phyloP scores from a whole-genome alignment of 1,140 invertebrate species.

The Drosophila nannoptera region DNA sequence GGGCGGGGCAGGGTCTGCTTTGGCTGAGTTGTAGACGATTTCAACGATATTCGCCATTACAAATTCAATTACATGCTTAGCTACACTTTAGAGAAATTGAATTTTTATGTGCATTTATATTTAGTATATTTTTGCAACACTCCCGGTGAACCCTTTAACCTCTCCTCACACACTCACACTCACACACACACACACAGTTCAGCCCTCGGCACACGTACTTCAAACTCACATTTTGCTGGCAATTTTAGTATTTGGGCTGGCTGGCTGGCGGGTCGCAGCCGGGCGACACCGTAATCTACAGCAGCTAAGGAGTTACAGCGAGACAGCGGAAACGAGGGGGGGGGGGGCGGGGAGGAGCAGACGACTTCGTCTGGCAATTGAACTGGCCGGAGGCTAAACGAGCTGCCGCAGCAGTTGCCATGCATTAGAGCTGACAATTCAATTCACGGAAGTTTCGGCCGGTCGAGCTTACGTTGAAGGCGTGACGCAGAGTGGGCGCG shows the following conservation, averaged over 20 bases:
- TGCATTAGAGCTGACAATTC: constrained; percentile 25
- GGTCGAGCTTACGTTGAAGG: neutral
- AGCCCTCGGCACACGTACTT: constrained; percentile 20
- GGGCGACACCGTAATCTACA: constrained; percentile 65
- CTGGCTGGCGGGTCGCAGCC: constrained; percentile 53
- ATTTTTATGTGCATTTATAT: constrained; percentile 78
- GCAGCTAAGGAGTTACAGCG: constrained; percentile 35
- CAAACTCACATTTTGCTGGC: constrained; percentile 33
- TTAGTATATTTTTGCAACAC: constrained; percentile 73
- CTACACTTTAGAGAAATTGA: constrained; percentile 77
- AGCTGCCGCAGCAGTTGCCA: constrained; percentile 5
- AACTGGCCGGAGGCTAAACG: constrained; percentile 36
- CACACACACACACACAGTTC: neutral
- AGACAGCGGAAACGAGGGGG: neutral
- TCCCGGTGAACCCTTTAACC: constrained; percentile 4
- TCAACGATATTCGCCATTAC: constrained; percentile 74
- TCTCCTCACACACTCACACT: neutral
- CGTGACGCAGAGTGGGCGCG: constrained; percentile 13
- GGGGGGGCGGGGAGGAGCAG: neutral
- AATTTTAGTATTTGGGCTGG: constrained; percentile 41
- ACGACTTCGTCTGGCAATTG: constrained; percentile 28
- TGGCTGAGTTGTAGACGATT: constrained; percentile 37
- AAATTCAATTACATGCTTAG: constrained; percentile 78
- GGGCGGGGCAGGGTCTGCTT: neutral
- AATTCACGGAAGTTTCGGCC: constrained; percentile 1